Conservation (phyloP, 2,797 vertebrate genomes). For the Dicrostonyx torquatus region DNA sequence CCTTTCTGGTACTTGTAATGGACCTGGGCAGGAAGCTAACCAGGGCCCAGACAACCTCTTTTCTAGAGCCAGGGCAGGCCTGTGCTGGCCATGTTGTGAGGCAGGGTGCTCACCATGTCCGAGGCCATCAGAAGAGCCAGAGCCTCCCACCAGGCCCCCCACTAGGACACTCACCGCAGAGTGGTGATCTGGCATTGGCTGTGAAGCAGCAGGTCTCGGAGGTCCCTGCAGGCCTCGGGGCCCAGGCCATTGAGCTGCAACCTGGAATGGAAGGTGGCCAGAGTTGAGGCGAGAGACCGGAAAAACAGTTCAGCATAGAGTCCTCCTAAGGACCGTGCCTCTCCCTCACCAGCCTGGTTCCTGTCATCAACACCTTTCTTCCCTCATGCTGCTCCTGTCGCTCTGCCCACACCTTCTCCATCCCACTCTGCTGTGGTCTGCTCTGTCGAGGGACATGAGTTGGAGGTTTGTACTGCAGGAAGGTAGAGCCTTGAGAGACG, state of each 20-base stretch:
- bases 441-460: not conserved
- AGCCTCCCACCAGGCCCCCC: not conserved
- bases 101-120: not conserved
- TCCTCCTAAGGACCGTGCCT: not conserved
- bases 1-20: not conserved
- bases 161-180: constrained; percentile 90
- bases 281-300: not conserved
- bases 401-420: not conserved
- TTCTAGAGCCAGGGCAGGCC: not conserved
- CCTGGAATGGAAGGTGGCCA: constrained; percentile 83
- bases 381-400: not conserved
- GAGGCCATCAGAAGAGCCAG: not conserved
- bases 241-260: constrained; percentile 95
- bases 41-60: not conserved
- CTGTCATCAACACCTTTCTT: not conserved
- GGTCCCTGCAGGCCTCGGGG: constrained; percentile 92
- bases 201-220: constrained; percentile 92
- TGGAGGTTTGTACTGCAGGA: not conserved
- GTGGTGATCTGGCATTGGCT: constrained; percentile 90
- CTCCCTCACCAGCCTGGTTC: not conserved
- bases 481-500: not conserved
- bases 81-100: not conserved
- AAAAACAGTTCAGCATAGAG: not conserved
- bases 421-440: not conserved
- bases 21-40: not conserved